Base-by-base conservation (phyloP, 92 coral and sea anemone genomes). In the Palythoa grandiflora region DNA sequence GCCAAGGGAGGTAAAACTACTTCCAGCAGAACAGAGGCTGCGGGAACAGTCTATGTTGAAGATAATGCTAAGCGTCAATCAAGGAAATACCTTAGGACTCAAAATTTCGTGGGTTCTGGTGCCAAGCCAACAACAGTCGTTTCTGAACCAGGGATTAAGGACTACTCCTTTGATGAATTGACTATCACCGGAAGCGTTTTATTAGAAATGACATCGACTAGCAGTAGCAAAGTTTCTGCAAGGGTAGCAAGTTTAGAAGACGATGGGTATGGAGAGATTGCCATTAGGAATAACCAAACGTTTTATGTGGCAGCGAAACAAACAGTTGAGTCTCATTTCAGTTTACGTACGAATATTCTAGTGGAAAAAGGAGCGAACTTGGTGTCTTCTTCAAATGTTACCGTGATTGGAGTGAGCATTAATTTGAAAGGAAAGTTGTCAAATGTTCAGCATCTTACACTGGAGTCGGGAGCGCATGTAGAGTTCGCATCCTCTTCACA, bases 381-480 rank as follows among this genome's bases (percentile, higher is more conserved):
- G 79, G 92, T 92, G 19, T 85, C 94, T 6, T 92, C 94, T 36
- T 92, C 94, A 13, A 89, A 92, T 85, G 89, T 92, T 60, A 86
- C 91, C 38, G 92, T 92, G 1, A 89, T 89, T 83, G 89, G 90
- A 21, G 94, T 89, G 38, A 78, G 79, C 17, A 66, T 92, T 66
- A 71, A 57, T 50, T 81, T 92, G 54, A 80, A 89, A 74, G 94
- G 94, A 63, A 84, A 75, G 75, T 36, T 92, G 36, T 75, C 89
- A 73, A 92, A 92, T 54, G 92, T 92, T 7, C 92, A 88, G 37
- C 84, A 92, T 61, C 83, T 92, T 7, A 79, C 91, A 38, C 79
- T 92, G 57, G 94, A 89, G 72, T 80, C 94, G 35, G 91, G 91
- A 55, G 90, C 92, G 55, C 89, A 87, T 36, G 89, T 92, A 4